Evolutionary conservation across 1,140 invertebrate species (phyloP), one percentile per base, ranked within the genome.

Genomic region (Platorchestia sp.): DNA sequence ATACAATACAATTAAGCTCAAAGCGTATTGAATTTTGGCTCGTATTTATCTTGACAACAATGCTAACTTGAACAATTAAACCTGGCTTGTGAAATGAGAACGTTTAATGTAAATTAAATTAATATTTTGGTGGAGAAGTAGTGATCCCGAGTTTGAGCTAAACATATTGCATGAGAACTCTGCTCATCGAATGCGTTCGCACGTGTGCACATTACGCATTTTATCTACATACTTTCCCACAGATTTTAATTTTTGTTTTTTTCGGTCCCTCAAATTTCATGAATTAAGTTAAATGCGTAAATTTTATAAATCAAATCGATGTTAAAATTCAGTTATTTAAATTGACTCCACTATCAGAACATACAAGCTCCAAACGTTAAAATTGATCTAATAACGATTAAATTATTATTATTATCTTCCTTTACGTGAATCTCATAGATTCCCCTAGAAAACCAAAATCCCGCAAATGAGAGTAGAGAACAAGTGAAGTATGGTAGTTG

Each of bases 401-500:
- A 75, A 75, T 36, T 27, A 14, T 75, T 27, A 75, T 22, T 27
- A 89, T 5, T 89, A 42, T 3, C 27, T 16, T 5, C 43, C 3
- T 89, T 19, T 42, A 89, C 36, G 87, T 42, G 59, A 75, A 75
- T 22, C 27, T 89, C 87, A 86, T 36, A 14, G 10, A 86, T 86
- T 86, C 40, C 87, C 22, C 41, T 44, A 6, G 5, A 43, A 89
- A 89, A 42, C 42, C 87, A 16, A 89, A 41, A 36, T 89, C 87
- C 5, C 7, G 43, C 87, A 22, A 14, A 75, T 89, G 87, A 89
- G 43, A 44, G 10, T 0, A 89, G 87, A 19, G 87, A 41, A 41
- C 86, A 89, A 89, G 87, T 89, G 87, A 89, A 44, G 36, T 89
- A 89, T 43, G 41, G 87, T 89, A 41, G 41, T 89, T 89, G 87